Evolutionary conservation across 2,797 vertebrate genomes (phyloP), one percentile per base, ranked within the genome.

Genomic region (Gymnothorax reevesii): DNA sequence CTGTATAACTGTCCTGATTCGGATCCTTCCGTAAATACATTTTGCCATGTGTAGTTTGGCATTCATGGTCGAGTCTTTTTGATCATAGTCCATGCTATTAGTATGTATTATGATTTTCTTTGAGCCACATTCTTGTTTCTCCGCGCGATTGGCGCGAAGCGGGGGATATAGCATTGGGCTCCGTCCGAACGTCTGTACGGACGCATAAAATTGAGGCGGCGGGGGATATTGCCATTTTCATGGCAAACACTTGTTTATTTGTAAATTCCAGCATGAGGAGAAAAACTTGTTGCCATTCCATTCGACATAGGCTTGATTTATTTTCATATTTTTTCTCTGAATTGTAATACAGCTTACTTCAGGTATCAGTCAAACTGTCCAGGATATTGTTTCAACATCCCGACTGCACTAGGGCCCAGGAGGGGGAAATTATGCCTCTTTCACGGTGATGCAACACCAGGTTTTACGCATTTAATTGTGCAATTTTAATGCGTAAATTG

Each of bases 261-360:
- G 62, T 84, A 66, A 57, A 57, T 57, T 84, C 52, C 52, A 64
- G 8, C 59, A 33, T 54, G 59, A 10, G 59, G 59, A 84, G 57
- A 20, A 84, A 66, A 84, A 83, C n/a, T 33, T 83, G 17, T 84
- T 66, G 17, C 42, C 59, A 66, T 84, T 57, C 10, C 20, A 57
- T 73, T 27, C 20, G 54, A 27, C 49, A 84, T 71, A 54, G 20
- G n/a, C 54, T 84, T 84, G 84, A 15, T 57, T 82, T 82, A 82
- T 71, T 66, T 71, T 69, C 9, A 69, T 84, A 4, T 49, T 73
- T 73, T 55, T 84, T 73, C 25, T 25, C 59, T 13, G n/a, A 55
- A 27, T 27, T 82, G 55, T 5, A 82, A 49, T 66, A 20, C 27
- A n/a, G 69, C 52, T 27, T 71, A 57, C 60, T 57, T 20, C 33